phyloP scores from a whole-genome alignment of 2,113 vertebrate genomes.

The Fulica atra region DNA sequence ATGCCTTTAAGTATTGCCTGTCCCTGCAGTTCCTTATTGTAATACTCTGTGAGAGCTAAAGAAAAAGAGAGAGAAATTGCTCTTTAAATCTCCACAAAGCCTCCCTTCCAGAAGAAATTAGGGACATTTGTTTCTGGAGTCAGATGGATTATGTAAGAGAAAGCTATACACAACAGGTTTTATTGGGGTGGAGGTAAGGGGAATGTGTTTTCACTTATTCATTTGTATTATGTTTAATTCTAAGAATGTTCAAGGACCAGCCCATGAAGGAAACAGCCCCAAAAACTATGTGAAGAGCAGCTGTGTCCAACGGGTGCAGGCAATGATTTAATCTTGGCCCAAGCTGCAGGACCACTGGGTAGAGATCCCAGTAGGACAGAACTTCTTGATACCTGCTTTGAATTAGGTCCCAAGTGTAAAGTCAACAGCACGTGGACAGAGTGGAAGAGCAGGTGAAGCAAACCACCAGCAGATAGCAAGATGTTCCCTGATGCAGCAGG shows the following conservation, averaged over 20 bases:
- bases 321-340: neutral
- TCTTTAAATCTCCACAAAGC: conserved; percentile 56
- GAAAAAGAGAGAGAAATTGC: conserved; percentile 53
- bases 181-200: neutral
- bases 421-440: neutral
- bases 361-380: neutral
- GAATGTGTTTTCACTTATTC: conserved; percentile 35
- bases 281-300: neutral
- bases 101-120: conserved; percentile 56
- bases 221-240: neutral
- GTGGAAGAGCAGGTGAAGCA: neutral
- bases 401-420: neutral
- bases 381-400: neutral
- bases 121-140: conserved; percentile 51
- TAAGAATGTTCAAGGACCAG: neutral
- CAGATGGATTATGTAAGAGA: conserved; percentile 11
- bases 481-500: neutral
- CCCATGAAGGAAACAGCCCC: neutral
- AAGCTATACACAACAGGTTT: conserved; percentile 25
- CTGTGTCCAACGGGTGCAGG: neutral
- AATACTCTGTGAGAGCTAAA: conserved; percentile 29
- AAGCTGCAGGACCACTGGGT: neutral
- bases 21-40: conserved; percentile 41
- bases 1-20: conserved; percentile 52
- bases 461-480: neutral